These are phyloP conservation scores for Shinisaurus crocodilurus DNA, from an alignment of 2,113 vertebrate species.

Conservation along the genomic window DNA sequence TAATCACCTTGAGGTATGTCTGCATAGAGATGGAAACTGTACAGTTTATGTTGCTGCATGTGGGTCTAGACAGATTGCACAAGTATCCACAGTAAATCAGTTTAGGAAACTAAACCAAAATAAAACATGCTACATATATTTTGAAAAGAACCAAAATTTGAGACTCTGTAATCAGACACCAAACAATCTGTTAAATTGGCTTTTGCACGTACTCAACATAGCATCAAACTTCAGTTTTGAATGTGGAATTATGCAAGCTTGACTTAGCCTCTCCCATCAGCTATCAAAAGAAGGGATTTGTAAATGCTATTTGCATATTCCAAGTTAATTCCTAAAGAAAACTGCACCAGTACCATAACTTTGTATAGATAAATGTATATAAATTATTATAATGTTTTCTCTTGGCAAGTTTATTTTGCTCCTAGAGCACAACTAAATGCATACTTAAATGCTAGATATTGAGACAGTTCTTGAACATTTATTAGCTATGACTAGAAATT, in stretches of 20 bases:
- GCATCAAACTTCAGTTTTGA: constrained; percentile 61
- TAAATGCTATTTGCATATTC: constrained; percentile 73
- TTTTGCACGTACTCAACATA: constrained; percentile 41
- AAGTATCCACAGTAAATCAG: constrained; percentile 49
- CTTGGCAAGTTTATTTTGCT: constrained; percentile 75
- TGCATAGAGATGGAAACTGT: neutral
- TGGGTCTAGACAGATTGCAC: constrained; percentile 44
- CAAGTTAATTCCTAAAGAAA: constrained; percentile 76
- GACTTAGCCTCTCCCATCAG: constrained; percentile 50
- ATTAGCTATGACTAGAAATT: constrained; percentile 68
- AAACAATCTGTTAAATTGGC: constrained; percentile 57
- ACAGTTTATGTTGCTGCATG: constrained; percentile 35
- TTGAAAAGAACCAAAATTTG: constrained; percentile 55
- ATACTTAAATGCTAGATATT: constrained; percentile 76
- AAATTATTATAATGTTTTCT: constrained; percentile 79
- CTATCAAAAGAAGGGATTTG: constrained; percentile 37
- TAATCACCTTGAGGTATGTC: constrained; percentile 36
- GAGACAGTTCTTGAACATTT: constrained; percentile 68
- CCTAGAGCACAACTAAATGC: constrained; percentile 79
- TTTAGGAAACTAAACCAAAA: constrained; percentile 57
- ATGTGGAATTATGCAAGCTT: constrained; percentile 53
- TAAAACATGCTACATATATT: constrained; percentile 58
- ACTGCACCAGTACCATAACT: constrained; percentile 63
- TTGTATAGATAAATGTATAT: constrained; percentile 81
- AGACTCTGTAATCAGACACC: constrained; percentile 58